Evolutionary conservation across 2,113 vertebrate genomes (phyloP), one percentile per base, ranked within the genome.

Genomic region (Menidia beryllina): DNA sequence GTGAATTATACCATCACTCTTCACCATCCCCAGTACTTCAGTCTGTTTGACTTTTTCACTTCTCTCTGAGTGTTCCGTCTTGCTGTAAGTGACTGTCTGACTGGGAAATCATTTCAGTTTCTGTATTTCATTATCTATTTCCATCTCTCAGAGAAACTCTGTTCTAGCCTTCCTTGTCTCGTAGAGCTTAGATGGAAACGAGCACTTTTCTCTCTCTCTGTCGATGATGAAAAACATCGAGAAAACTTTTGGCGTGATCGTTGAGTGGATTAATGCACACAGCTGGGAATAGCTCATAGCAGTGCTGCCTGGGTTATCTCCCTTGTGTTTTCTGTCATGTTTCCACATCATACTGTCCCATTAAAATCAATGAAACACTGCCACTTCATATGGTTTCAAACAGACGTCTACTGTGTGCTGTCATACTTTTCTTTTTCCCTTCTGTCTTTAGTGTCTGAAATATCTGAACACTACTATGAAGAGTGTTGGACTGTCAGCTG

Each of bases 81-180:
- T 71, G 57, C 85, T 72, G 79, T 88, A 85, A 84, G 86, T 80
- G 82, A 72, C 85, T 86, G 84, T 84, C 83, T 83, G 77, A 87
- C 79, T 84, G 73, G 82, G 84, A 89, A 88, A 87, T 87, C 77
- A 83, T 83, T 84, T 75, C 77, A 67, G 77, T 85, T 86, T 87
- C 76, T 75, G 66, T 70, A 85, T 87, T 88, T 88, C 80, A 82
- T 85, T 82, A 88, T 90, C 89, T 91, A 88, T 90, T 90, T 91
- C 86, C 83, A 89, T 89, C 87, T 88, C 75, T 62, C 77, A 59
- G 86, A 39, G 49, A 75, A 78, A 43, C 73, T 73, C 65, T 55
- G 72, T 82, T 67, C 78, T 39, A 67, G 39, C 43, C 51, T 55
- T 84, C 66, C 67, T 26, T 57, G 67, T 82, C 69, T 80, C 69